A percentile compares a stretch with the other conserved stretches of the same genome.
Conservation (phyloP, 2,797 vertebrate species). For the Danio jaintianensis region DNA sequence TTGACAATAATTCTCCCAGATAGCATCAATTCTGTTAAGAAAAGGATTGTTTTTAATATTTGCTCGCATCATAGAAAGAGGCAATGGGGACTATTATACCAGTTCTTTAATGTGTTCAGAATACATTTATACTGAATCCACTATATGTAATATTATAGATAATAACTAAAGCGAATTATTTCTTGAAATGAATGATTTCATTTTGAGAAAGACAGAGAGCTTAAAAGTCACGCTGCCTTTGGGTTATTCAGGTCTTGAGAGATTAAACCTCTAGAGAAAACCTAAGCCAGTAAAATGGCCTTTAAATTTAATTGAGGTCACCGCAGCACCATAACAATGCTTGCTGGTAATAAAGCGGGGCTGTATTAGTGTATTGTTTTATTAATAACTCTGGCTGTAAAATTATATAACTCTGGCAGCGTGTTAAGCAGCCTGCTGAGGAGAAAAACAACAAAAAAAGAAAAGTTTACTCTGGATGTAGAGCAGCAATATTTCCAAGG, state of each 20-base stretch:
- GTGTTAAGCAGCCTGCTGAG: not conserved
- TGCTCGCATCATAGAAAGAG: not conserved
- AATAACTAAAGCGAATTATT: conserved; percentile 27
- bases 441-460: conserved; percentile 4
- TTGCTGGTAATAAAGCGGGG: conserved; percentile 53
- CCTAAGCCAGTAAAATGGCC: conserved; percentile 73
- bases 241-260: conserved; percentile 46
- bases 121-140: not conserved
- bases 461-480: conserved; percentile 6
- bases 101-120: not conserved
- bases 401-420: conserved; percentile 32
- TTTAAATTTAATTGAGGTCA: conserved; percentile 81
- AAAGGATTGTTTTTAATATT: not conserved
- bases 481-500: not conserved
- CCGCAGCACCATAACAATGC: conserved; percentile 75
- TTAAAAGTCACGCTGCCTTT: conserved; percentile 50
- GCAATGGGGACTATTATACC: not conserved
- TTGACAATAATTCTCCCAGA: not conserved
- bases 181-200: conserved; percentile 42
- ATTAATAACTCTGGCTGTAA: conserved; percentile 49
- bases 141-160: not conserved
- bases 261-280: conserved; percentile 73
- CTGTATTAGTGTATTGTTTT: conserved; percentile 45
- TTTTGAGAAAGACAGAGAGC: conserved; percentile 29
- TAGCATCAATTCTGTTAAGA: not conserved